Conservation (phyloP, 2,888 invertebrate species). For the Gryllus longicercus region DNA sequence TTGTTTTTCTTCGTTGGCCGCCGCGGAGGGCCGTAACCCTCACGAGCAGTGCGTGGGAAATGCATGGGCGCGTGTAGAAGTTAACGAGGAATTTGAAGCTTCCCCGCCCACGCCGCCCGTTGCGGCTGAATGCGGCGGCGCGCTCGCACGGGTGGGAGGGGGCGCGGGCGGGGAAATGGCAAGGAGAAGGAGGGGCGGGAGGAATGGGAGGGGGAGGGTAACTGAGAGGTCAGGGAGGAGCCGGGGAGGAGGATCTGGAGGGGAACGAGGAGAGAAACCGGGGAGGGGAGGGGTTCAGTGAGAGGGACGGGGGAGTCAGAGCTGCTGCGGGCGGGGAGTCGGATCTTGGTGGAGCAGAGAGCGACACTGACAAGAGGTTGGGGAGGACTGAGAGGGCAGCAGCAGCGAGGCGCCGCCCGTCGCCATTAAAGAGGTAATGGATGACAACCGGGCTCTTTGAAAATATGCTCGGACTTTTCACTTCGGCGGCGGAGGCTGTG, state of each 20-base stretch:
- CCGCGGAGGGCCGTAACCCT: not conserved
- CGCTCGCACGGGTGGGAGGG: not conserved
- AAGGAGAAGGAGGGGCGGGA: not conserved
- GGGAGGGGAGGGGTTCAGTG: no score
- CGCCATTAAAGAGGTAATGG: not conserved
- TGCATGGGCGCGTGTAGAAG: not conserved
- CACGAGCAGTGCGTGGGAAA: not conserved
- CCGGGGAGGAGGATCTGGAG: no score
- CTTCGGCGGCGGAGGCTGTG: not conserved
- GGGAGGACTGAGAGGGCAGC: not conserved
- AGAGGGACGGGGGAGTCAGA: not conserved
- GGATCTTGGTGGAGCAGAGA: no score
- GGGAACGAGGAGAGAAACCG: no score
- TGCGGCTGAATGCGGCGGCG: not conserved
- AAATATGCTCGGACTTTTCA: slow-evolving; percentile 17
- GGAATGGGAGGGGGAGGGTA: not conserved
- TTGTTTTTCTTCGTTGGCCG: not conserved
- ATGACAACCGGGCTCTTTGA: not conserved
- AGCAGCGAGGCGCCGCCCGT: not conserved
- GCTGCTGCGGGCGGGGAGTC: not conserved
- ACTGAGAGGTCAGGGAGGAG: no score
- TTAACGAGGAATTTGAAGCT: slow-evolving; percentile 5
- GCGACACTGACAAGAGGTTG: no score
- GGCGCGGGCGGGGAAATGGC: not conserved
- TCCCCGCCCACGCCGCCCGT: not conserved